A percentile compares a stretch with the other conserved stretches of the same genome.
These are phyloP conservation scores for Lasioglossum malachurum DNA, from an alignment of 2,888 invertebrate genomes.

Conservation along the genomic window DNA sequence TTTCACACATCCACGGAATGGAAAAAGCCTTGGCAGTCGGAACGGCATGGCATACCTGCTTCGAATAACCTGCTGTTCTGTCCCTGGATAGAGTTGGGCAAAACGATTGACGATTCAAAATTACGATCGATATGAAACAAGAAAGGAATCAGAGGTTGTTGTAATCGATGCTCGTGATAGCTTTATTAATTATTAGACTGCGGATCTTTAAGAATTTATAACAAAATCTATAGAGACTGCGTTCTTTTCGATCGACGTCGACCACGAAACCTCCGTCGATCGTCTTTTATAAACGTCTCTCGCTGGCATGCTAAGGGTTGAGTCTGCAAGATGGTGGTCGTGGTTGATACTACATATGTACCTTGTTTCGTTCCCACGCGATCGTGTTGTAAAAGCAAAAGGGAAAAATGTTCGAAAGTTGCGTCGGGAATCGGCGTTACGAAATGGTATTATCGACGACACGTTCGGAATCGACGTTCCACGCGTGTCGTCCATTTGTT, in stretches of 20 bases:
- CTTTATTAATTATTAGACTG: too few species aligned
- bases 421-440: constrained; percentile 9
- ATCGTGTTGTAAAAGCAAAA: background rate
- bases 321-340: background rate
- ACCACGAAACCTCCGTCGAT: too few species aligned
- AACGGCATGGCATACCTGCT: constrained; percentile 11
- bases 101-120: too few species aligned
- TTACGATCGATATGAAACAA: too few species aligned
- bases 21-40: background rate
- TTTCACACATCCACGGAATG: constrained; percentile 8
- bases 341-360: background rate
- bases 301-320: background rate
- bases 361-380: too few species aligned
- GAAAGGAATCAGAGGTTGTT: too few species aligned
- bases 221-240: too few species aligned
- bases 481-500: constrained; percentile 30
- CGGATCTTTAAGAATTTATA: too few species aligned
- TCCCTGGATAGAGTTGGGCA: background rate
- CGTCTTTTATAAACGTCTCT: too few species aligned
- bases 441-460: constrained; percentile 26
- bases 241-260: too few species aligned
- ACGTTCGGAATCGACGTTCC: background rate
- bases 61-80: constrained; percentile 6
- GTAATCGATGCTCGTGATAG: too few species aligned
- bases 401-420: background rate